Percentiles rank a stretch among this genome's conserved stretches.
These are phyloP conservation scores for Balearica regulorum DNA, from an alignment of 2,797 vertebrate genomes.

Conservation along the genomic window DNA sequence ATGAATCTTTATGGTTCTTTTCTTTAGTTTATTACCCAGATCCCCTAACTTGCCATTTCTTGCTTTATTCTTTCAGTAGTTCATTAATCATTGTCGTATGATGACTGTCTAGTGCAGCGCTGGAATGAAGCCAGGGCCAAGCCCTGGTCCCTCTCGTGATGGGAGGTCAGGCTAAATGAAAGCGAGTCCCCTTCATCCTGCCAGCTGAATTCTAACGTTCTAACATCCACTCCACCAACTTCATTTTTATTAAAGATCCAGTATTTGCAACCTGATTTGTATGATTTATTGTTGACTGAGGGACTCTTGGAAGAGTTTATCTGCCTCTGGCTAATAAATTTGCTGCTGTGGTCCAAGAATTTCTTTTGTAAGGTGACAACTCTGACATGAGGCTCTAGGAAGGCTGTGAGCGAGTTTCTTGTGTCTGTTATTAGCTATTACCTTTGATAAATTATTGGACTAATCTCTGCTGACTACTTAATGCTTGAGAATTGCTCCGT, in stretches of 20 bases:
- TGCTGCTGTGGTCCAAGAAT: background rate
- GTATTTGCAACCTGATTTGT: background rate
- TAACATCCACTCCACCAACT: background rate
- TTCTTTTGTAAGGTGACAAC: background rate
- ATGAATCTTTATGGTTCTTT: background rate
- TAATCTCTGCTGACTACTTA: slow-evolving; percentile 43
- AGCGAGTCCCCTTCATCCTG: background rate
- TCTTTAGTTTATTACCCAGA: background rate
- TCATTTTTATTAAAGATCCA: background rate
- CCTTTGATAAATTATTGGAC: slow-evolving; percentile 36
- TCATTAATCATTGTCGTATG: background rate
- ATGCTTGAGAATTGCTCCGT: background rate
- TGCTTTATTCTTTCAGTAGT: background rate
- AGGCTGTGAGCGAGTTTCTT: background rate
- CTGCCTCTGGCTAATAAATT: slow-evolving; percentile 19
- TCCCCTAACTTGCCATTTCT: background rate
- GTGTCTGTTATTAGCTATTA: slow-evolving; percentile 31
- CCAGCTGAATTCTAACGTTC: background rate
- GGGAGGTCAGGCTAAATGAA: background rate
- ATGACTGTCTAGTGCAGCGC: background rate
- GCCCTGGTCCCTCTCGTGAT: background rate
- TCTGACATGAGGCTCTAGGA: background rate
- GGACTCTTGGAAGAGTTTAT: slow-evolving; percentile 17
- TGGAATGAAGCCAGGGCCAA: background rate
- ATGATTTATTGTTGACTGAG: slow-evolving; percentile 2